A percentile compares a stretch with the other conserved stretches of the same genome.
These are phyloP conservation scores for Sebastes minor DNA, from an alignment of 2,797 vertebrate species.

Conservation along the genomic window DNA sequence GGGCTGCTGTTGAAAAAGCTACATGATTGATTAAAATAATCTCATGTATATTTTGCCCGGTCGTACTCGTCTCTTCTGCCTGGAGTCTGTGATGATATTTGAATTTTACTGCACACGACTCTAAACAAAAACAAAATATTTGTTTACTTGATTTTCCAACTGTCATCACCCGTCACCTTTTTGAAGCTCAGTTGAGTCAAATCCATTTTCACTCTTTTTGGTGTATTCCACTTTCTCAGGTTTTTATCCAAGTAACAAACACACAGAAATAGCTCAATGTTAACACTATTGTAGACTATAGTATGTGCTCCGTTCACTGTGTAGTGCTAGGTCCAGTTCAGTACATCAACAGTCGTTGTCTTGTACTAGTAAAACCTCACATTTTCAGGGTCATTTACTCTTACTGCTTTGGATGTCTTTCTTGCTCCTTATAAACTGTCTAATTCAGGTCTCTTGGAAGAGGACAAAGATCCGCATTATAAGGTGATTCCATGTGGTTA, in stretches of 20 bases:
- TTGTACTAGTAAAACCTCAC: neutral
- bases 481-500: neutral
- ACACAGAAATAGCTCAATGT: neutral
- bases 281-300: neutral
- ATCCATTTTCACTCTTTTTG: neutral
- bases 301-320: neutral
- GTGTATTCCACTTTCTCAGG: too few relatives aligned
- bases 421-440: neutral
- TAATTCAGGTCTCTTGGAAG: neutral
- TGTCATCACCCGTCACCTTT: neutral
- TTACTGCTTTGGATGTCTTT: neutral
- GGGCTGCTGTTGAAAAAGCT: neutral
- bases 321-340: neutral
- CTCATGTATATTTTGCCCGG: neutral
- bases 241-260: neutral
- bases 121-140: neutral
- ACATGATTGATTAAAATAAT: conserved; percentile 27
- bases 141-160: neutral
- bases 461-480: neutral
- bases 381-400: neutral
- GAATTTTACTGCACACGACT: neutral
- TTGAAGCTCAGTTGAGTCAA: neutral
- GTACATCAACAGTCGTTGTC: neutral
- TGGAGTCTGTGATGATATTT: neutral
- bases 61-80: neutral